A percentile compares a stretch with the other conserved stretches of the same genome.
phyloP scores from a whole-genome alignment of 92 coral and sea anemone species.

The Umimayanthus chanpuru region DNA sequence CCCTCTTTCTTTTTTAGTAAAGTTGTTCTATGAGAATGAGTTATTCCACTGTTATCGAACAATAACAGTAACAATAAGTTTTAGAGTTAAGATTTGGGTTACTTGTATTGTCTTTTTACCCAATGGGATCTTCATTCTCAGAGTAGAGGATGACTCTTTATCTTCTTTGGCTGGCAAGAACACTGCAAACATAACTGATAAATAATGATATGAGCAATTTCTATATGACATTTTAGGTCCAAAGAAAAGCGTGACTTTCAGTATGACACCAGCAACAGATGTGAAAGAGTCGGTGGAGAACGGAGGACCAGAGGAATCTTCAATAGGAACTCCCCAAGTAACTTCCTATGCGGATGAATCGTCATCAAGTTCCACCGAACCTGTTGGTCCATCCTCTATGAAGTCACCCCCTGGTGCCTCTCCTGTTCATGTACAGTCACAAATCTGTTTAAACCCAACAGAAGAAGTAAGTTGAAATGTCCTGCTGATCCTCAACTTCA shows the following conservation, averaged over 20 bases:
- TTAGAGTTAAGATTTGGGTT: too few relatives aligned
- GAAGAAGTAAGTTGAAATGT: conserved; percentile 63
- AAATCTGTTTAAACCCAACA: conserved; percentile 73
- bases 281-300: background rate
- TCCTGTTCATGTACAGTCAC: conserved; percentile 38
- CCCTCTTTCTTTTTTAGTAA: background rate
- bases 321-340: conserved; percentile 36
- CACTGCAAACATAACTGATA: background rate
- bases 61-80: too few relatives aligned
- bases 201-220: background rate
- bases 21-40: too few relatives aligned
- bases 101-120: too few relatives aligned
- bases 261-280: conserved; percentile 31
- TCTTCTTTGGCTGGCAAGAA: background rate
- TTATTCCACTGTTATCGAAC: too few relatives aligned
- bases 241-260: conserved; percentile 43
- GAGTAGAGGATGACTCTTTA: too few relatives aligned
- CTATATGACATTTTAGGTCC: background rate
- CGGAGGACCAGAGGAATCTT: background rate
- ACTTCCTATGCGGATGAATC: conserved; percentile 20
- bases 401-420: conserved; percentile 36
- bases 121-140: too few relatives aligned
- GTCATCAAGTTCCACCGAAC: background rate
- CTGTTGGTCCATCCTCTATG: conserved; percentile 30
- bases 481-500: background rate